Evolutionary conservation across 1,140 invertebrate species (phyloP).

Genomic region (Spodoptera litura): DNA sequence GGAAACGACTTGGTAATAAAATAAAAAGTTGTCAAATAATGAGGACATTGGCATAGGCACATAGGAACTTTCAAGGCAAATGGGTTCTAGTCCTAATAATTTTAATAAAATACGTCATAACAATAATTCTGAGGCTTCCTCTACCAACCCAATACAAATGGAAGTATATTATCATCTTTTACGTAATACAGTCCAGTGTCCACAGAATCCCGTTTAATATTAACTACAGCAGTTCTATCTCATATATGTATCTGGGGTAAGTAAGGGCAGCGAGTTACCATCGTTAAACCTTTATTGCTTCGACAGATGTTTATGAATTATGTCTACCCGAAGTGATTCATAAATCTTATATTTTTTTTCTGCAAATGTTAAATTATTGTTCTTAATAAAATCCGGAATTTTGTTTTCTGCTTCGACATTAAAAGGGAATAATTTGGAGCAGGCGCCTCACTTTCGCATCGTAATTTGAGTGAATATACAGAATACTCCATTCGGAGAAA

Average conservation of each 20-base stretch:
- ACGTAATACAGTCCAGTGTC: constrained; percentile 6
- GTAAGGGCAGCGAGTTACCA: constrained; percentile 45
- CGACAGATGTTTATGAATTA: constrained; percentile 64
- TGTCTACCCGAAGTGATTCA: constrained; percentile 53
- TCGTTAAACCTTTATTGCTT: constrained; percentile 61
- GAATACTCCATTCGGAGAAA: background rate
- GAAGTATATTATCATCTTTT: background rate
- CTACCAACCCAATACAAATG: no score
- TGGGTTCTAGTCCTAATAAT: background rate
- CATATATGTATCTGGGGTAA: constrained; percentile 15
- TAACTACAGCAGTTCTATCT: constrained; percentile 33
- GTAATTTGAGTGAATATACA: no score
- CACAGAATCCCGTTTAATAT: background rate
- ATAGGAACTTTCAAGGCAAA: no score
- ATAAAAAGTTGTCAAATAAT: no score
- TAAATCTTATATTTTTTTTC: constrained; percentile 52
- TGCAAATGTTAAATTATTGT: constrained; percentile 45
- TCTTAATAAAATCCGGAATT: constrained; percentile 26
- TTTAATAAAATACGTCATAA: no score
- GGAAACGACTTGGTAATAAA: no score
- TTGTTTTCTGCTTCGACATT: constrained; percentile 22
- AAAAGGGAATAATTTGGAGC: background rate
- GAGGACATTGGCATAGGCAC: no score
- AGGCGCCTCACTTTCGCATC: background rate
- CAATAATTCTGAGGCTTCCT: background rate